phyloP scores from a whole-genome alignment of 2,888 invertebrate genomes.

The Chironomus tentans region DNA sequence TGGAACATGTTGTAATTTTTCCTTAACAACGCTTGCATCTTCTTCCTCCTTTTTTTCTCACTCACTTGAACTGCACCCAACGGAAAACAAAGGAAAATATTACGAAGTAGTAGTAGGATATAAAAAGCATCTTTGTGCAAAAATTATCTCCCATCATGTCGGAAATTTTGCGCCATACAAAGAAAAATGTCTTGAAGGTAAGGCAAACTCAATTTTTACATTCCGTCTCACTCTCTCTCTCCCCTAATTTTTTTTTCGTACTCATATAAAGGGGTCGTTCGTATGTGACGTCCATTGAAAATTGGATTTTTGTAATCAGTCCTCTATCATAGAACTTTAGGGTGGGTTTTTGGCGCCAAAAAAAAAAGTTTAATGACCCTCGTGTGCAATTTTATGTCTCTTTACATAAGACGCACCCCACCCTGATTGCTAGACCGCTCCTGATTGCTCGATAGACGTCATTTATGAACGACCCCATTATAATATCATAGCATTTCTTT shows the following conservation, averaged over 20 bases:
- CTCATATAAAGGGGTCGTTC: neutral
- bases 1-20: too few species aligned
- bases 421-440: too few species aligned
- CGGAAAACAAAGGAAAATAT: neutral
- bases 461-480: too few species aligned
- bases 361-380: too few species aligned
- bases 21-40: neutral
- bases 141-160: neutral
- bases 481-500: too few species aligned
- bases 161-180: constrained; percentile 10
- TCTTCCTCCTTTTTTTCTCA: neutral
- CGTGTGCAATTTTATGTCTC: too few species aligned
- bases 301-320: too few species aligned
- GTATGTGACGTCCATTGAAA: too few species aligned
- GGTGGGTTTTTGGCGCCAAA: too few species aligned
- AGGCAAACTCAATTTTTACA: neutral
- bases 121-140: neutral
- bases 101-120: neutral
- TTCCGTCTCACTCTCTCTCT: neutral
- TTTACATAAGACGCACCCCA: too few species aligned
- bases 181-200: constrained; percentile 14
- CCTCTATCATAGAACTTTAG: too few species aligned
- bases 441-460: too few species aligned
- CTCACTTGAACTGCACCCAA: neutral
- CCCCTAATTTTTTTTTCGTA: neutral